Evolutionary conservation across 2,113 vertebrate species (phyloP), one percentile per base, ranked within the genome.

Genomic region (Cavia aperea): DNA sequence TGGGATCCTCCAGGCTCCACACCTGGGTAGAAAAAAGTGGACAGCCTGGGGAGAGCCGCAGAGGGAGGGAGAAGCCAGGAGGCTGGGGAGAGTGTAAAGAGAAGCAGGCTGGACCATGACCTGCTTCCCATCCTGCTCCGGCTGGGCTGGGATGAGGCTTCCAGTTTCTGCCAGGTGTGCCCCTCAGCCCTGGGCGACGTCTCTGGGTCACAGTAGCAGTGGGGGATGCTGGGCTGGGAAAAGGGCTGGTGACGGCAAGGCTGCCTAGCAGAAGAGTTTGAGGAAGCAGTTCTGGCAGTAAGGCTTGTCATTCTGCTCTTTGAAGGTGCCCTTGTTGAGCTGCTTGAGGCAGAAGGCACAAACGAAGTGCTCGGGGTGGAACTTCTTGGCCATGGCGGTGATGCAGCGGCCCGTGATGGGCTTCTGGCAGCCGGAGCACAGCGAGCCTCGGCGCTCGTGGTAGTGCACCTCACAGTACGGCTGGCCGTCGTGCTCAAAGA

Each of bases 281-380:
- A 99, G 91, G 93, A 99, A 99, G 98, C 99, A 99, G 97, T 98
- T 98, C 96, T 99, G 99, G 96, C 99, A 99, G 98, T 99, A 99
- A 36, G 99, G 99, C 97, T 99, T 99, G 98, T 99, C 99, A 0
- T 99, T 99, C 96, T 99, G 99, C 98, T 99, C 99, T 97, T 99
- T 99, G 97, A 99, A 99, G 96, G 99, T 99, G 97, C 99, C 99
- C 97, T 99, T 99, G 98, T 99, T 99, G 96, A 99, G 99, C 95
- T 99, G 99, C 96, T 99, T 99, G 97, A 99, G 98, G 97, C 99
- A 99, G 98, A 99, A 99, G 97, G 99, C 99, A 58, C 99, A 99
- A 96, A 99, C 99, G 68, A 99, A 99, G 97, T 99, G 99, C 98
- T 99, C 99, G 0, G 99, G 99, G 97, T 99, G 99, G 96, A 99